Conservation (phyloP, 2,888 invertebrate genomes). For the Melieria omissa region DNA sequence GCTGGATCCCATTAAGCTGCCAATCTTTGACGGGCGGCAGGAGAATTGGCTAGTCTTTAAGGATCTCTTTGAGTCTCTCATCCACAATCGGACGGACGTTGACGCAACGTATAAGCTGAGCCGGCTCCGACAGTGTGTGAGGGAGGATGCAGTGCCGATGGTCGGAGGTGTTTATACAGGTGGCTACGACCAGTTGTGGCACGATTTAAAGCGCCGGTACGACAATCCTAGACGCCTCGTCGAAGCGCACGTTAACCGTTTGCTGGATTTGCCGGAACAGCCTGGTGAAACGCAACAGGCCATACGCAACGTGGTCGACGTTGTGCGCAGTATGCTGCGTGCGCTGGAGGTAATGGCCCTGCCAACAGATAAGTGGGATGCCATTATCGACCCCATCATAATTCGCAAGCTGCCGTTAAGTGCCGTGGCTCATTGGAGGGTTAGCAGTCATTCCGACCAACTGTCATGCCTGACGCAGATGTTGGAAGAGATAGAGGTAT, state of each 20-base stretch:
- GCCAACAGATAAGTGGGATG: background rate
- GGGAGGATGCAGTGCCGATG: constrained; percentile 15
- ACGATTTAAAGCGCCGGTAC: constrained; percentile 28
- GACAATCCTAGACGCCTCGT: constrained; percentile 23
- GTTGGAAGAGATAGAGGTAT: background rate
- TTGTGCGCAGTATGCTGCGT: constrained; percentile 10
- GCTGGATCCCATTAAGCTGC: constrained; percentile 58
- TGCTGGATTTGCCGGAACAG: constrained; percentile 13
- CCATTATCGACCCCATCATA: constrained; percentile 2
- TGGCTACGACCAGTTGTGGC: constrained; percentile 30
- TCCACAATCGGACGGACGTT: constrained; percentile 15
- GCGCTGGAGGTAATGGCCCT: constrained; percentile 10
- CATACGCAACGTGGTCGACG: background rate
- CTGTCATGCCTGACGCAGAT: background rate
- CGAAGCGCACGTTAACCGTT: constrained; percentile 17
- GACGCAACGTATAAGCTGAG: constrained; percentile 18
- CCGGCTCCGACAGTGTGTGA: constrained; percentile 20
- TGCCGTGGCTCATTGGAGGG: constrained; percentile 1
- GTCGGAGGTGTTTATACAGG: constrained; percentile 22
- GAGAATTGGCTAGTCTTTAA: constrained; percentile 21
- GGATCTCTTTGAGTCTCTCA: constrained; percentile 18
- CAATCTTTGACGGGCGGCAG: constrained; percentile 9
- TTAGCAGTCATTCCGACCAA: constrained; percentile 3
- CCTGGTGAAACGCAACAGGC: background rate
- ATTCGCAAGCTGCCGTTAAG: background rate